Conservation (phyloP, 1,140 invertebrate species). For the Caenorhabditis tropicalis region DNA sequence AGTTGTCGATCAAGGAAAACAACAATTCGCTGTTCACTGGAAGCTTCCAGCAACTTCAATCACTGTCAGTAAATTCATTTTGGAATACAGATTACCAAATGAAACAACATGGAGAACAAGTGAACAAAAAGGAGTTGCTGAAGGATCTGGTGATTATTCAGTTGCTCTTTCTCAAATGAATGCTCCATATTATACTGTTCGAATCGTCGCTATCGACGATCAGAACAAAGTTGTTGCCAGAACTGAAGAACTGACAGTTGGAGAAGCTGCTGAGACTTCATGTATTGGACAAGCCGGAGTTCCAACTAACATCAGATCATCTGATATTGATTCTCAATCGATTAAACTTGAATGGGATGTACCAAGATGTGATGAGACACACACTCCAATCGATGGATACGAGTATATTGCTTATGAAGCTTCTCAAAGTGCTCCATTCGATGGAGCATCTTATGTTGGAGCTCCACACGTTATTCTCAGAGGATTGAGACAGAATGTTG, state of each 20-base stretch:
- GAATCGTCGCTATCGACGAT: slow-evolving; percentile 64
- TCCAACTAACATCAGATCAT: slow-evolving; percentile 57
- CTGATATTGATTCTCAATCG: slow-evolving; percentile 50
- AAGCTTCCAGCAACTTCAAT: slow-evolving; percentile 53
- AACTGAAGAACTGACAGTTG: slow-evolving; percentile 63
- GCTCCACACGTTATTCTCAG: slow-evolving; percentile 64
- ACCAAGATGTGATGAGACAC: slow-evolving; percentile 65
- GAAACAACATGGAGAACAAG: slow-evolving; percentile 65
- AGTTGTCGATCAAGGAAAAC: slow-evolving; percentile 60
- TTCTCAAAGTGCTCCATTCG: slow-evolving; percentile 50
- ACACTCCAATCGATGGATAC: slow-evolving; percentile 65
- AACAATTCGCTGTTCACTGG: slow-evolving; percentile 68
- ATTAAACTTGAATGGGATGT: slow-evolving; percentile 61
- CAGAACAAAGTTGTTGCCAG: slow-evolving; percentile 61
- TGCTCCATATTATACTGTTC: slow-evolving; percentile 64
- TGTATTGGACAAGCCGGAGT: slow-evolving; percentile 62
- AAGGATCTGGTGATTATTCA: slow-evolving; percentile 43
- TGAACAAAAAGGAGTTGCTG: slow-evolving; percentile 59
- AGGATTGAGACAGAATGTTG: slow-evolving; percentile 59
- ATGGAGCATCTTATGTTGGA: slow-evolving; percentile 64
- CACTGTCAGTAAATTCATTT: slow-evolving; percentile 59
- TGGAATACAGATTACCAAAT: slow-evolving; percentile 68
- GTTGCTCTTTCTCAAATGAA: slow-evolving; percentile 42
- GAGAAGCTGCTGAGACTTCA: slow-evolving; percentile 48
- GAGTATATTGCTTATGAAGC: slow-evolving; percentile 66